These are phyloP conservation scores for Paedocypris sp. DNA, from an alignment of 2,113 vertebrate species.

Conservation along the genomic window DNA sequence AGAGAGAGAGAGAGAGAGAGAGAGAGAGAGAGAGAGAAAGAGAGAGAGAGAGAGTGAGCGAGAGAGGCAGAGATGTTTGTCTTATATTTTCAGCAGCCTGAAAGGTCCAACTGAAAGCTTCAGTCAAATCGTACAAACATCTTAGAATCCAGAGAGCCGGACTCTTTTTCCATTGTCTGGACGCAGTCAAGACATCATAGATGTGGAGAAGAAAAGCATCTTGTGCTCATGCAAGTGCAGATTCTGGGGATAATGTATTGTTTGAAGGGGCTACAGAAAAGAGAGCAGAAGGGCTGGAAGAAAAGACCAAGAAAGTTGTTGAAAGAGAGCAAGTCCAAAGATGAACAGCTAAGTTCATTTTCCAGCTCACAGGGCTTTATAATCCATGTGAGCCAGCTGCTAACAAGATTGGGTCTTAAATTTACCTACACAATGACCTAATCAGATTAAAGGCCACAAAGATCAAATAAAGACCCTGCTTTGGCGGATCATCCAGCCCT, in stretches of 20 bases:
- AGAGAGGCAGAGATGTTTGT: no score
- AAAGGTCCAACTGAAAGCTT: conserved; percentile 43
- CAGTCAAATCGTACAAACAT: conserved; percentile 45
- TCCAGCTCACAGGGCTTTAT: conserved; percentile 95
- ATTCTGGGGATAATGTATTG: conserved; percentile 76
- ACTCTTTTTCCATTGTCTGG: conserved; percentile 51
- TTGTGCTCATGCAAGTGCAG: conserved; percentile 38
- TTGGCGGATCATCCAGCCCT: conserved; percentile 97
- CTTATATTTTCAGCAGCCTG: conserved; percentile 57
- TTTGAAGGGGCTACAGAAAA: conserved; percentile 68
- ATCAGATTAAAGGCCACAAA: conserved; percentile 99
- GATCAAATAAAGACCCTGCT: conserved; percentile 99
- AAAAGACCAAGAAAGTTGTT: conserved; percentile 76
- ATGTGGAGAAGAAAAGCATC: conserved; percentile 41
- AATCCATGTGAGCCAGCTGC: conserved; percentile 99
- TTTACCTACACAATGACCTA: conserved; percentile 99
- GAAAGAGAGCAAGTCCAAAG: conserved; percentile 97
- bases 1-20: conserved; percentile 33
- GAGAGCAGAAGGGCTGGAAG: conserved; percentile 79
- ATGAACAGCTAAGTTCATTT: conserved; percentile 99
- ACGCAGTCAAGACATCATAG: conserved; percentile 51
- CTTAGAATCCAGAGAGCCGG: conserved; percentile 44
- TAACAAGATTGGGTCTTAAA: conserved; percentile 99
- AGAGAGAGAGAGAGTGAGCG: conserved; percentile 33
- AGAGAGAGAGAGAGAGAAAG: no score